A percentile compares a stretch with the other conserved stretches of the same genome.
These are phyloP conservation scores for Coregonus suidteri DNA, from an alignment of 2,797 vertebrate species.

Conservation along the genomic window DNA sequence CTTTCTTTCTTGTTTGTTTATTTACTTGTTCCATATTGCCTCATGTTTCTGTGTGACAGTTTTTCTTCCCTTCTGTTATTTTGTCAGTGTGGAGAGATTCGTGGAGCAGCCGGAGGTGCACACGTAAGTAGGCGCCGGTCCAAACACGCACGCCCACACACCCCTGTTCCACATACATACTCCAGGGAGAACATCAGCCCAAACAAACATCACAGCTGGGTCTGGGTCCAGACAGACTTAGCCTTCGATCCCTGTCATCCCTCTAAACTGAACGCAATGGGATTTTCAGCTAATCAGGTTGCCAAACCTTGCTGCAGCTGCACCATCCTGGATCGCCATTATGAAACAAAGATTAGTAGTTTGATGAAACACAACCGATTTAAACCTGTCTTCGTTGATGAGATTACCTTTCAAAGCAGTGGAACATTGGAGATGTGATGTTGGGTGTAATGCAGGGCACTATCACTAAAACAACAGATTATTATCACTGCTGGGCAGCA, in stretches of 20 bases:
- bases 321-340: conserved; percentile 20
- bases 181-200: too few relatives aligned
- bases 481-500: neutral
- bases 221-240: neutral
- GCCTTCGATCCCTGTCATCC: neutral
- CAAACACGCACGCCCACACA: conserved; percentile 4
- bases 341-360: conserved; percentile 57
- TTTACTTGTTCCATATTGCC: neutral
- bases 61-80: conserved; percentile 44
- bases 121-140: conserved; percentile 82
- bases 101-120: conserved; percentile 97
- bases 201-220: neutral
- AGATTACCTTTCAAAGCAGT: conserved; percentile 39
- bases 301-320: conserved; percentile 9
- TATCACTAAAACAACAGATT: neutral
- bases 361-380: conserved; percentile 49
- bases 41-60: conserved; percentile 35
- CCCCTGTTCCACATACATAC: too few relatives aligned
- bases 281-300: conserved; percentile 33
- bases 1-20: too few relatives aligned
- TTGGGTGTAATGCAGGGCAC: neutral
- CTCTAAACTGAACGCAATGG: neutral
- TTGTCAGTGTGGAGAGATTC: conserved; percentile 88
- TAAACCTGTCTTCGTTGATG: conserved; percentile 55
- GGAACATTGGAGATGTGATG: neutral